Evolutionary conservation across 2,888 invertebrate genomes (phyloP), one percentile per base, ranked within the genome.

Genomic region (Clunio marinus): DNA sequence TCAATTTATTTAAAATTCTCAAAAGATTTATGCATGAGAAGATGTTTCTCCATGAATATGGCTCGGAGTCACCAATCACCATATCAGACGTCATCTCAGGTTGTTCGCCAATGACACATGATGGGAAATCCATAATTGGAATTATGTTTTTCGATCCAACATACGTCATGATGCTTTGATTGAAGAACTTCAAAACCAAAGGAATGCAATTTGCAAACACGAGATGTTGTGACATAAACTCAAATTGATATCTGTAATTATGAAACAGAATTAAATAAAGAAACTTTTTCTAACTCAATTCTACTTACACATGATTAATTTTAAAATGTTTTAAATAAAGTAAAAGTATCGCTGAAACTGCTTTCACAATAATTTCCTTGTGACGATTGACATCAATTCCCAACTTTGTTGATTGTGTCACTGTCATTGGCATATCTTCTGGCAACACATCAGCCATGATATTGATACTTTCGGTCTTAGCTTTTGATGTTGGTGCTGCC

Each of bases 201-300:
- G 99, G 99, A 78, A 99, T 96, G 76, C 98, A 99, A 78, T 99
- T 99, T 70, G 98, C 98, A 81, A 98, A 98, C 8, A 99, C 96
- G 72, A 99, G 83, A 81, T 99, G 97, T 79, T 99, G 97, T 1
- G 96, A 94, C 89, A 98, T 94, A 77, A 94, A 98, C 80, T 99
- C 99, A 82, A 98, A 99, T 81, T 99, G 99, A 78, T 97, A 99
- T n/a, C n/a, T n/a, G n/a, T n/a, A n/a, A 58, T 98, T 85, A 81
- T 99, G 99, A 81, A 97, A 99, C 70, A 84, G 77, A 7, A 8
- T 8, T 8, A 35, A 35, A 35, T 35, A 35, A 35, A 35, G 10
- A 10, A 10, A 35, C 7, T 35, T 35, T 35, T 35, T n/a, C n/a
- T n/a, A n/a, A n/a, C n/a, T n/a, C n/a, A n/a, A n/a, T n/a, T n/a